Base-by-base conservation (phyloP, 2,797 vertebrate genomes). In the Atherinosoma microstoma region DNA sequence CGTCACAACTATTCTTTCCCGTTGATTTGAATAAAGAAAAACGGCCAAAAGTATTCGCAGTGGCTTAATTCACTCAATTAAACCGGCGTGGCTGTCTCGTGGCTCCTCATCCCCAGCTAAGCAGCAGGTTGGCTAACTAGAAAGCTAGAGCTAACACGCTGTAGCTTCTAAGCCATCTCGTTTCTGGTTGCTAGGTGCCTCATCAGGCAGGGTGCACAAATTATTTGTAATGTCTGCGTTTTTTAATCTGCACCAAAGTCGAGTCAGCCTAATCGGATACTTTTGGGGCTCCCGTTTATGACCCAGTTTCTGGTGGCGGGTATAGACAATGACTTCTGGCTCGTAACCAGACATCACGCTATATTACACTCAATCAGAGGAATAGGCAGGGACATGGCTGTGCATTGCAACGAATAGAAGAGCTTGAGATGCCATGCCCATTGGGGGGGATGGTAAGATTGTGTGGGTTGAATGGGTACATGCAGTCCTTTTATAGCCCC, bases 291-390 rank as follows among this genome's bases (percentile, higher is more conserved):
- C 61, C 62, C 2, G 15, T n/a, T 34, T 1, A 32, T 84, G 87
- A 84, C 83, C 83, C 70, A 74, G 7, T 87, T 91, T 78, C 54
- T 30, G 38, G n/a, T 61, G 73, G 75, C 75, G 73, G 80, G 70
- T 56, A 29, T 4, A n/a, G 61, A 35, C 42, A 49, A 61, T 34
- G 75, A 69, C 56, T 68, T 15, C 6, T 82, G 81, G 84, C 82
- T 13, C 11, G 0, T 18, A 16, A 72, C 72, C 86, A 87, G 60
- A 15, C 78, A 78, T 77, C 63, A 51, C 29, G 79, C 70, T 57
- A 54, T 49, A 27, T 56, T 60, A 34, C 60, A 40, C 35, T 49
- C 0, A 2, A 12, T 20, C 20, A 3, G 65, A 67, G 54, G 78
- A 67, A 63, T 73, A 68, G 73, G 54, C 40, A 27, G 24, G 53